Percentiles rank a stretch among this genome's conserved stretches.
These are phyloP conservation scores for Halcyon badia DNA, from an alignment of 2,797 vertebrate genomes.

Conservation along the genomic window DNA sequence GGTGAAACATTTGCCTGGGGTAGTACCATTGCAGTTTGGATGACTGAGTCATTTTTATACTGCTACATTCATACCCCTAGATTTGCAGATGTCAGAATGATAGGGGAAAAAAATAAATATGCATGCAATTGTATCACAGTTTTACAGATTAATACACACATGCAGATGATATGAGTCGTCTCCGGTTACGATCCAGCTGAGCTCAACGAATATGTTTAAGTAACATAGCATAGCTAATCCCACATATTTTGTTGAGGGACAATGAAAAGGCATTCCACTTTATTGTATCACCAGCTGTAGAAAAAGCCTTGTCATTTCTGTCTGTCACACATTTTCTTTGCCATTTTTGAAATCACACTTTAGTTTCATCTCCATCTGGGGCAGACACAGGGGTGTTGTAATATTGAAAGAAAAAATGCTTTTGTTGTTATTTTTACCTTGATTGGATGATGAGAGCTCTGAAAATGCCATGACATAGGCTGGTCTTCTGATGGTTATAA, in stretches of 20 bases:
- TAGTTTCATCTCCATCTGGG: conserved; percentile 72
- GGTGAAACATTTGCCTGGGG: not conserved
- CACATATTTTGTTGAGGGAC: conserved; percentile 61
- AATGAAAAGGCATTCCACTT: conserved; percentile 67
- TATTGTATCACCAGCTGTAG: conserved; percentile 71
- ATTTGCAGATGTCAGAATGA: not conserved
- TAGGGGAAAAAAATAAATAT: not conserved
- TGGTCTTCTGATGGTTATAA: not conserved
- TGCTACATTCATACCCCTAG: not conserved
- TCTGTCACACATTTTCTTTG: conserved; percentile 75
- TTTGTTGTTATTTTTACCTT: conserved; percentile 19
- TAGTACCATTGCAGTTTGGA: not conserved
- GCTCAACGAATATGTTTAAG: not conserved
- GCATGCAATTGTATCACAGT: not conserved
- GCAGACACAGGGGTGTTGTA: not conserved
- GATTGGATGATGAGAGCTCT: conserved; percentile 14
- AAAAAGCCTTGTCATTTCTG: conserved; percentile 76
- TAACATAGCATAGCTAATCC: not conserved
- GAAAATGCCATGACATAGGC: conserved; percentile 26
- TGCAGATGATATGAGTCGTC: conserved; percentile 21
- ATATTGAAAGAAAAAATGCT: not conserved
- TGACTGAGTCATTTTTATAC: not conserved
- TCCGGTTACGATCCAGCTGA: not conserved
- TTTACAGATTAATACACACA: not conserved
- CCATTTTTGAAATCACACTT: conserved; percentile 74